Conservation (phyloP, 2,888 invertebrate species). For the Drosophila rubida region DNA sequence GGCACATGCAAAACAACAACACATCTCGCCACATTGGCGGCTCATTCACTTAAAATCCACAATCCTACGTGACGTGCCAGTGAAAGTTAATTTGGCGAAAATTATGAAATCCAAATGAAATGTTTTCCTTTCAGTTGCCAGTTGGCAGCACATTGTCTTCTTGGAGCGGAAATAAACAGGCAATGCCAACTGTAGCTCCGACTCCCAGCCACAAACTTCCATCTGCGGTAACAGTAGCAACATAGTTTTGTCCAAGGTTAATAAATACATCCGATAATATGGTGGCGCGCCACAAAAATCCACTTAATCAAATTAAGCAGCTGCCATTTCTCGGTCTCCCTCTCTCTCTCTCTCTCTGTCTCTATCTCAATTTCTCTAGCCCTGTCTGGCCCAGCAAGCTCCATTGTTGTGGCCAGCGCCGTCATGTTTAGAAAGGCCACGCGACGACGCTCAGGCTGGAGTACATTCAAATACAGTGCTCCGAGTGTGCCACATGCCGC, state of each 20-base stretch:
- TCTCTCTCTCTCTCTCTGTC: constrained; percentile 6
- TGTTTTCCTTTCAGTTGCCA: constrained; percentile 62
- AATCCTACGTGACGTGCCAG: constrained; percentile 73
- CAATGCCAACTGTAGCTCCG: neutral
- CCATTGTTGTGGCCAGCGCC: constrained; percentile 34
- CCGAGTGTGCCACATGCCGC: constrained; percentile 38
- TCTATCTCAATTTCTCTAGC: constrained; percentile 1
- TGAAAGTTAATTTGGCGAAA: constrained; percentile 78
- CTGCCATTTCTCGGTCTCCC: constrained; percentile 35
- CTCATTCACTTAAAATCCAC: constrained; percentile 42
- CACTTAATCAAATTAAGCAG: constrained; percentile 59
- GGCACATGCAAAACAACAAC: constrained; percentile 46
- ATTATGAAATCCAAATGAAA: constrained; percentile 72
- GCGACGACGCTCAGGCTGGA: constrained; percentile 6
- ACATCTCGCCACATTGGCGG: constrained; percentile 42
- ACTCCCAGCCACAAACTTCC: constrained; percentile 11
- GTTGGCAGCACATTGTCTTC: constrained; percentile 63
- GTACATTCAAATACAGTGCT: constrained; percentile 31
- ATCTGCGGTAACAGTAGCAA: constrained; percentile 10
- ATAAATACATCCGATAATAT: constrained; percentile 58
- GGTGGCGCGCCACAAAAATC: constrained; percentile 42
- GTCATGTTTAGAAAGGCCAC: constrained; percentile 48
- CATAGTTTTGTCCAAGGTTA: constrained; percentile 48
- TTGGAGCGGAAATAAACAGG: constrained; percentile 52
- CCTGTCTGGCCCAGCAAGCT: constrained; percentile 26